phyloP scores from a whole-genome alignment of 2,113 vertebrate genomes.

The Daboia siamensis region DNA sequence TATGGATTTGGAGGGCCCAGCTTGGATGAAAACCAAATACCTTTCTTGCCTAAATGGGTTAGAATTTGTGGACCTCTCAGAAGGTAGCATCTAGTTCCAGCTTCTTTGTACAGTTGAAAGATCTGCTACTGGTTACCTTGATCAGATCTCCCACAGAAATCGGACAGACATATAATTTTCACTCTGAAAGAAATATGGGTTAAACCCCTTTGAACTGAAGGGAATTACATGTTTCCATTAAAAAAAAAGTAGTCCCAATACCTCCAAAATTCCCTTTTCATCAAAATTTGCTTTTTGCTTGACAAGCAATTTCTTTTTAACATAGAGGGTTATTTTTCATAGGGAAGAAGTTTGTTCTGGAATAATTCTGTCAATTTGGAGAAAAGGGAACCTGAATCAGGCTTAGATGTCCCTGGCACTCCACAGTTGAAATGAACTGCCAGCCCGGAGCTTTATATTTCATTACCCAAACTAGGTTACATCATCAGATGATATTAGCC shows the following conservation, averaged over 20 bases:
- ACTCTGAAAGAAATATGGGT: not conserved
- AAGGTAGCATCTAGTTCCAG: not conserved
- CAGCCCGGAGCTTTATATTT: not conserved
- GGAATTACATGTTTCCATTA: not conserved
- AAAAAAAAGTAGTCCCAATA: not conserved
- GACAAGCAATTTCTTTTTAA: not conserved
- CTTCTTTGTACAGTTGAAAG: not conserved
- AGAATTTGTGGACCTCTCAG: not conserved
- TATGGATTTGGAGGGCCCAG: not conserved
- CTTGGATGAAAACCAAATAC: not conserved
- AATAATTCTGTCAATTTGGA: not conserved
- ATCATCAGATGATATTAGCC: not conserved
- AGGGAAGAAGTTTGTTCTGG: not conserved
- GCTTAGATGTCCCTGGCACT: not conserved
- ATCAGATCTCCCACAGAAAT: not conserved
- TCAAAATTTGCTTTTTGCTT: not conserved
- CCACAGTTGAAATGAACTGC: not conserved
- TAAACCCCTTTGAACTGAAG: not conserved
- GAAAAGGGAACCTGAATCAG: not conserved
- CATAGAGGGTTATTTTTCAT: not conserved
- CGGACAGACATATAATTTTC: not conserved
- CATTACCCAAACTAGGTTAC: not conserved
- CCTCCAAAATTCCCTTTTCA: not conserved
- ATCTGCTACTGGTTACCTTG: not conserved
- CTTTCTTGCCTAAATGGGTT: not conserved